These are phyloP conservation scores for Onychomys torridus DNA, from an alignment of 2,797 vertebrate genomes.

Conservation along the genomic window DNA sequence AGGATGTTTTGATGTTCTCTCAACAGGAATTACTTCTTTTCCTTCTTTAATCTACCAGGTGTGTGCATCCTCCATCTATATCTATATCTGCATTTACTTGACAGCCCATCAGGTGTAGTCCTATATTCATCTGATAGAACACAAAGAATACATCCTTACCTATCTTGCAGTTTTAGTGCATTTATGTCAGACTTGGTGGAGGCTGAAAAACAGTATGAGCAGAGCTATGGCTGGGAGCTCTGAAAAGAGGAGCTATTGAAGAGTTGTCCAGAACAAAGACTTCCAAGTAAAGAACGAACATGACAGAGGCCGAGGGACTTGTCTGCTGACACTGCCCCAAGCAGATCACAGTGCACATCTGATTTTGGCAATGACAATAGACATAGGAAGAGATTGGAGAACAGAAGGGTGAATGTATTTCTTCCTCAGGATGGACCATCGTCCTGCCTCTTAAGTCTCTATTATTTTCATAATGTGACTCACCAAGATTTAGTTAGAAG, in stretches of 20 bases:
- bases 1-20: background rate
- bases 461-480: background rate
- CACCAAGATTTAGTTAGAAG: background rate
- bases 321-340: no score
- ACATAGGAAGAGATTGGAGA: background rate
- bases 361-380: background rate
- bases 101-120: background rate
- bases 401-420: background rate
- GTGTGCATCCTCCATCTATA: background rate
- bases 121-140: background rate
- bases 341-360: background rate
- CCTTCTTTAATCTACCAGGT: background rate
- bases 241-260: background rate
- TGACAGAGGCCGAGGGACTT: background rate
- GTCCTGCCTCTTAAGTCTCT: background rate
- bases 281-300: background rate
- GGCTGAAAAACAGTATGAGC: background rate
- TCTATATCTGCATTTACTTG: background rate
- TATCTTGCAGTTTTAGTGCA: background rate
- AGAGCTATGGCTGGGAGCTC: background rate
- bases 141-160: background rate
- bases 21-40: background rate
- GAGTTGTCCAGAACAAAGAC: background rate
- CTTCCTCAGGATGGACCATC: background rate
- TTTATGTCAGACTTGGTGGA: background rate